A percentile compares a stretch with the other conserved stretches of the same genome.
phyloP scores from a whole-genome alignment of 2,797 vertebrate species.

The Strix occidentalis region DNA sequence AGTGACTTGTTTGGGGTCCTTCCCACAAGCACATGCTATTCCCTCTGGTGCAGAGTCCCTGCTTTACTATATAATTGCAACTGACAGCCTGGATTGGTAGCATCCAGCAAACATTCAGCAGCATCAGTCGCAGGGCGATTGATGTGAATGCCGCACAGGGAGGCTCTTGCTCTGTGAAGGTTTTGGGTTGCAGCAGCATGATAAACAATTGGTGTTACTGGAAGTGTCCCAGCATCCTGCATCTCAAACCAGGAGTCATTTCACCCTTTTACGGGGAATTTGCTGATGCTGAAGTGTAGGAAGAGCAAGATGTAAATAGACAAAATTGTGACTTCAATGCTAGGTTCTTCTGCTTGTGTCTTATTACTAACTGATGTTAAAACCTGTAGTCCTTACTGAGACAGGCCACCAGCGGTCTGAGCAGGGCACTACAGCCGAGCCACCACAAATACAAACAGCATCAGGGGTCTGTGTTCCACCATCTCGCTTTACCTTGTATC shows the following conservation, averaged over 20 bases:
- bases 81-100: background rate
- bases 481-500: background rate
- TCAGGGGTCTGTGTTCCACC: background rate
- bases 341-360: background rate
- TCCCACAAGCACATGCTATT: background rate
- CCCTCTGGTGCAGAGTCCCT: background rate
- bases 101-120: background rate
- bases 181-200: background rate
- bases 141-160: accelerated
- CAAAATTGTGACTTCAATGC: background rate
- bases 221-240: background rate
- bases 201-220: background rate
- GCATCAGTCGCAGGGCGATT: background rate
- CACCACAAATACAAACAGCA: background rate
- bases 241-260: background rate
- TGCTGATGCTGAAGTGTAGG: background rate
- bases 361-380: background rate
- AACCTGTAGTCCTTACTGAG: background rate
- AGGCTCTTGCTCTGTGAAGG: background rate
- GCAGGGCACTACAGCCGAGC: background rate
- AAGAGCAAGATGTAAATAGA: background rate
- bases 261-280: background rate
- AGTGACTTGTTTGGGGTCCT: background rate
- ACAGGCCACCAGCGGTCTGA: background rate
- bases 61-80: background rate